phyloP scores from a whole-genome alignment of 2,797 vertebrate genomes.

The Acomys russatus region DNA sequence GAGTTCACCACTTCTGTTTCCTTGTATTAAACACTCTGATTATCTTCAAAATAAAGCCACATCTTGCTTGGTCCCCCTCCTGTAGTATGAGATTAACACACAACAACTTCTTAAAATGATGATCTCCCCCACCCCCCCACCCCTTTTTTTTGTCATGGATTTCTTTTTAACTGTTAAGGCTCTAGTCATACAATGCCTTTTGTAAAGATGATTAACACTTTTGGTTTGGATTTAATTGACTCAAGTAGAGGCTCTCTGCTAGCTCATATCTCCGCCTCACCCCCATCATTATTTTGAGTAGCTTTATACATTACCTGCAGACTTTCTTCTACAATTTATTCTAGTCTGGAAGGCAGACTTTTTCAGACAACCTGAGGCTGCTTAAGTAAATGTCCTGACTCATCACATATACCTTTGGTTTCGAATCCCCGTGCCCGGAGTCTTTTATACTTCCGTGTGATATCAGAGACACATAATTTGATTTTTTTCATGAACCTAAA shows the following conservation, averaged over 20 bases:
- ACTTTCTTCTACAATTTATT: not conserved
- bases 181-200: not conserved
- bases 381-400: slow-evolving; percentile 16
- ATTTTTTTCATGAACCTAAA: slow-evolving; percentile 39
- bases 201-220: not conserved
- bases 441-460: not conserved
- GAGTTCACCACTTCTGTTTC: not conserved
- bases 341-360: not conserved
- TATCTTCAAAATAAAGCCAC: not conserved
- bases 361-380: not conserved
- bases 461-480: not conserved
- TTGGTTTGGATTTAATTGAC: not conserved
- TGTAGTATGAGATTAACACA: not conserved
- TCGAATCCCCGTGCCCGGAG: not conserved
- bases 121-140: no score
- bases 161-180: not conserved
- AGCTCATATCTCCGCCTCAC: not conserved
- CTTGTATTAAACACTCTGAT: not conserved
- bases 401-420: not conserved
- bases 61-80: not conserved
- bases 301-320: not conserved
- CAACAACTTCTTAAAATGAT: not conserved
- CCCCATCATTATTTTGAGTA: not conserved
- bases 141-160: not conserved
- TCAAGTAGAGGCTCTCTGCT: not conserved